Conservation (phyloP, 1,140 invertebrate species). For the Trichoplusia ni region DNA sequence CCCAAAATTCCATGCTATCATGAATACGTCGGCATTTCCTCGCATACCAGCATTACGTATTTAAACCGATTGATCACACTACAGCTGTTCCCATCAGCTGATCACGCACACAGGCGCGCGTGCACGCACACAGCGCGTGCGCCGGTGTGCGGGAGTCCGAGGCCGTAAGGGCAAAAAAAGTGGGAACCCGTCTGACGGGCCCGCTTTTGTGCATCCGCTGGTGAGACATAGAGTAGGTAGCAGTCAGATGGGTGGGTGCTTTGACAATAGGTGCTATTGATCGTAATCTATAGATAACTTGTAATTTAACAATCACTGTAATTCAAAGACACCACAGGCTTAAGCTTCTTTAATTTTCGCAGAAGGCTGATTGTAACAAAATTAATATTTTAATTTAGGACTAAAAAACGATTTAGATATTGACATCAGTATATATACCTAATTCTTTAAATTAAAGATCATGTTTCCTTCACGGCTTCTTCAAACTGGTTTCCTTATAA, state of each 20-base stretch:
- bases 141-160: slow-evolving; percentile 28
- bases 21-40: slow-evolving; percentile 18
- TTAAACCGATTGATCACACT: slow-evolving; percentile 32
- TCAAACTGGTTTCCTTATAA: too few relatives aligned
- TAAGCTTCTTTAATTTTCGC: too few relatives aligned
- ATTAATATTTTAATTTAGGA: too few relatives aligned
- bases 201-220: slow-evolving; percentile 50
- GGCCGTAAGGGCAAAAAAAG: slow-evolving; percentile 44
- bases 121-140: slow-evolving; percentile 3
- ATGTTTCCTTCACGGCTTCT: too few relatives aligned
- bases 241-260: background rate
- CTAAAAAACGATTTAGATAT: too few relatives aligned
- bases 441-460: too few relatives aligned
- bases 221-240: slow-evolving; percentile 40
- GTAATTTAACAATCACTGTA: too few relatives aligned
- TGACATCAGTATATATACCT: too few relatives aligned
- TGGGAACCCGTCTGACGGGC: slow-evolving; percentile 44
- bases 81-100: slow-evolving; percentile 56
- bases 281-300: too few relatives aligned
- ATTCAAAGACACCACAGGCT: too few relatives aligned
- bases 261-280: too few relatives aligned
- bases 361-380: too few relatives aligned
- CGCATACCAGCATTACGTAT: slow-evolving; percentile 29
- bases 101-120: slow-evolving; percentile 41
- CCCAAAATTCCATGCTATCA: slow-evolving; percentile 18